A percentile compares a stretch with the other conserved stretches of the same genome.
Evolutionary conservation across 2,797 vertebrate genomes (phyloP).

Genomic region (Botia kubotai): DNA sequence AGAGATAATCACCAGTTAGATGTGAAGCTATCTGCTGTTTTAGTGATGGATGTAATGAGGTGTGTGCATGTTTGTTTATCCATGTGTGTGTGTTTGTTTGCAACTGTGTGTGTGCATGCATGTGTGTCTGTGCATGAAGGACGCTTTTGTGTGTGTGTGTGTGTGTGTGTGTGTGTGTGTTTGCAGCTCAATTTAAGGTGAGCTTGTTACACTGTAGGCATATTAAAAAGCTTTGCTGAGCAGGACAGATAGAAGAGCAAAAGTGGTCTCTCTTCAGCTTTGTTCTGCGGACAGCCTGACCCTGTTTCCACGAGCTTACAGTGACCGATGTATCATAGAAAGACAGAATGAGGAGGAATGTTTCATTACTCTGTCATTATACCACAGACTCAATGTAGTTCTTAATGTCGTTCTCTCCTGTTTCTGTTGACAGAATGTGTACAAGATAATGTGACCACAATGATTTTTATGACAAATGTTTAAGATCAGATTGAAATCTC

Average conservation of each 20-base stretch:
- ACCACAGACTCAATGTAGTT: too few relatives aligned
- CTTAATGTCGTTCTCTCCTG: too few relatives aligned
- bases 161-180: slow-evolving; percentile 4
- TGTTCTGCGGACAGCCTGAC: slow-evolving; percentile 13
- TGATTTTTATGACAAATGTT: too few relatives aligned
- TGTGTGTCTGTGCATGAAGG: not conserved
- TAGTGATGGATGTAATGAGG: not conserved
- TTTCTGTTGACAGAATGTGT: too few relatives aligned
- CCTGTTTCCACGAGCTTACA: slow-evolving; percentile 11
- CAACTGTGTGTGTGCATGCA: not conserved
- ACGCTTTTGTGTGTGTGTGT: not conserved
- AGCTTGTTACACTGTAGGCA: slow-evolving; percentile 4
- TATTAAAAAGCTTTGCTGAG: slow-evolving; percentile 49
- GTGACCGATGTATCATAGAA: not conserved
- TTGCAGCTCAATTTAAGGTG: slow-evolving; percentile 34
- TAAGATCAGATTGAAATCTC: too few relatives aligned
- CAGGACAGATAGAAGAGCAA: slow-evolving; percentile 14
- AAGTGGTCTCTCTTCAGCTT: slow-evolving; percentile 7
- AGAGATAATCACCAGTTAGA: slow-evolving; percentile 27
- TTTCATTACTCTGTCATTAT: too few relatives aligned
- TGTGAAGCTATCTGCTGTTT: slow-evolving; percentile 16
- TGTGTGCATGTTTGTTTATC: not conserved
- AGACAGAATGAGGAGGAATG: not conserved
- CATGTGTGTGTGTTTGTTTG: slow-evolving; percentile 14
- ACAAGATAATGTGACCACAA: too few relatives aligned